Conservation (phyloP, 2,797 vertebrate species). For the Halcyon badia region DNA sequence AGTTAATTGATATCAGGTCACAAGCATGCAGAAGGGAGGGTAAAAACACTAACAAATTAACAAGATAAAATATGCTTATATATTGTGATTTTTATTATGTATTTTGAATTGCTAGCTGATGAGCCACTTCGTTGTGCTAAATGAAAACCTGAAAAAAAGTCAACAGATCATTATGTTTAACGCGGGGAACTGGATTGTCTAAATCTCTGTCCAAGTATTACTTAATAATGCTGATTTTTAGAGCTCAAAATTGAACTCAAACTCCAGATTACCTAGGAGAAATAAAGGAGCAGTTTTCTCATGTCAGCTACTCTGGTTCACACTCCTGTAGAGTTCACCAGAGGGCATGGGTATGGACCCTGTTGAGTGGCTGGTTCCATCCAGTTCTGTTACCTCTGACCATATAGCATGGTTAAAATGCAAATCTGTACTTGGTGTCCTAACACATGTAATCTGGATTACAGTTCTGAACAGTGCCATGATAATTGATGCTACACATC, state of each 20-base stretch:
- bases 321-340: accelerated
- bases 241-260: not conserved
- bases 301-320: not conserved
- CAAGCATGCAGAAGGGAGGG: not conserved
- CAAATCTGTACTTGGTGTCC: not conserved
- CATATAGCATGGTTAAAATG: not conserved
- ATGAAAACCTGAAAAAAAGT: not conserved
- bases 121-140: not conserved
- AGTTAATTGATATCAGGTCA: constrained; percentile 25
- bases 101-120: not conserved
- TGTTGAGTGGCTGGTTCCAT: not conserved
- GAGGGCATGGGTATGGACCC: not conserved
- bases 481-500: not conserved
- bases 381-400: not conserved
- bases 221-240: not conserved
- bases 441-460: not conserved
- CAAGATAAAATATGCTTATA: not conserved
- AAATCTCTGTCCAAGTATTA: not conserved
- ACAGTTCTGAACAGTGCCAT: not conserved
- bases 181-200: not conserved
- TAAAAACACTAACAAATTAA: not conserved
- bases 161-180: not conserved
- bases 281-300: not conserved
- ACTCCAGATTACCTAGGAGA: not conserved
- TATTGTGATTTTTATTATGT: not conserved